phyloP scores from a whole-genome alignment of 2,113 vertebrate species.

The Calypte anna region DNA sequence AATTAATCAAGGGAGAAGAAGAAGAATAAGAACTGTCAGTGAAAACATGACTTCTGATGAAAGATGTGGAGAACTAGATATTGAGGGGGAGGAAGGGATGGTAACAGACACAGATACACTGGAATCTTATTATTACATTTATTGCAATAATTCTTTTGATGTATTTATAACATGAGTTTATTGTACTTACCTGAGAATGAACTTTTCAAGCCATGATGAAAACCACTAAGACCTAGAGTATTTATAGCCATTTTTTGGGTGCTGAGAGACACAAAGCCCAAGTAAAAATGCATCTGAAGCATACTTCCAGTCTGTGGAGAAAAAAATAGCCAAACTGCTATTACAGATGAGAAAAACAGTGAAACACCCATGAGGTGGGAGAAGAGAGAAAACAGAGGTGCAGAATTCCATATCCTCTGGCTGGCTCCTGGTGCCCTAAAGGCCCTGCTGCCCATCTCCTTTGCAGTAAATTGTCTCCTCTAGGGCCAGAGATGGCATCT shows the following conservation, averaged over 20 bases:
- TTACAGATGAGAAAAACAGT: not conserved
- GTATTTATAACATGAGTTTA: not conserved
- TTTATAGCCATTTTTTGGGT: not conserved
- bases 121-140: not conserved
- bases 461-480: not conserved
- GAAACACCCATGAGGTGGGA: not conserved
- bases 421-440: not conserved
- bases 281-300: not conserved
- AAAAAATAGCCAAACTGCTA: not conserved
- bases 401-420: not conserved
- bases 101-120: not conserved
- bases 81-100: not conserved
- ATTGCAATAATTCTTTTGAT: not conserved
- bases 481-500: not conserved
- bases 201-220: not conserved
- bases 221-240: not conserved
- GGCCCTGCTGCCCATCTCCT: not conserved
- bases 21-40: not conserved
- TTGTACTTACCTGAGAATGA: accelerated
- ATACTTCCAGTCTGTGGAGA: not conserved
- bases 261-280: not conserved
- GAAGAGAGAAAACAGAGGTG: not conserved
- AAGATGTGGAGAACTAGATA: not conserved
- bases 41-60: not conserved
- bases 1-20: not conserved